These are phyloP conservation scores for Triops longicaudatus DNA, from an alignment of 1,140 invertebrate species.

Conservation along the genomic window DNA sequence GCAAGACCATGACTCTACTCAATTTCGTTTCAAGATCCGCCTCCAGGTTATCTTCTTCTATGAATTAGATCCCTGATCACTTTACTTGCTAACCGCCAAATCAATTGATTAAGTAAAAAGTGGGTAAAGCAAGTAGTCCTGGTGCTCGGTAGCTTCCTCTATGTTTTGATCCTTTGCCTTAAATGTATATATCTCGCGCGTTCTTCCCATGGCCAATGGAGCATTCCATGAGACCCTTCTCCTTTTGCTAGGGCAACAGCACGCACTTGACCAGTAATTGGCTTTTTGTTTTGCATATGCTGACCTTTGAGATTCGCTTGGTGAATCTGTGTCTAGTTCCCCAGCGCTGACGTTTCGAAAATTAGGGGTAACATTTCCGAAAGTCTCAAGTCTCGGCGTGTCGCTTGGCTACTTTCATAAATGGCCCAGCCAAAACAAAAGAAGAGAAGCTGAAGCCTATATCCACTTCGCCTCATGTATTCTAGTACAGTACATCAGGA, in stretches of 20 bases:
- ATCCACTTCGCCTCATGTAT: background rate
- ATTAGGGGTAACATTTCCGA: background rate
- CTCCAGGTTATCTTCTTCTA: background rate
- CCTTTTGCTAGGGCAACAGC: background rate
- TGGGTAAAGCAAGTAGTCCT: background rate
- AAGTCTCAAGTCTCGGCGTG: background rate
- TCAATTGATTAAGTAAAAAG: background rate
- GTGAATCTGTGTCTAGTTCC: background rate
- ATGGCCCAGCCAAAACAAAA: background rate
- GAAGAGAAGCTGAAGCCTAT: background rate
- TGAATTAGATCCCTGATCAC: background rate
- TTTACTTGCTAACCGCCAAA: background rate
- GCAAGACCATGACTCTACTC: background rate
- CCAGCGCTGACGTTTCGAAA: background rate
- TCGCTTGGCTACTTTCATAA: background rate
- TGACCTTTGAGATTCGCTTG: constrained; percentile 1
- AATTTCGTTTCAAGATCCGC: background rate
- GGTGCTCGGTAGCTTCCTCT: background rate
- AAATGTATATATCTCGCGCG: background rate
- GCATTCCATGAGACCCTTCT: constrained; percentile 1
- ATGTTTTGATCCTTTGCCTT: background rate
- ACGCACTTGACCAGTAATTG: background rate
- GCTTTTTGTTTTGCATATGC: constrained; percentile 2
- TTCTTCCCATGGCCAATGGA: background rate
- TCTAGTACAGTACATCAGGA: background rate